Base-by-base conservation (phyloP, 2,113 vertebrate species). In the Dascyllus trimaculatus region DNA sequence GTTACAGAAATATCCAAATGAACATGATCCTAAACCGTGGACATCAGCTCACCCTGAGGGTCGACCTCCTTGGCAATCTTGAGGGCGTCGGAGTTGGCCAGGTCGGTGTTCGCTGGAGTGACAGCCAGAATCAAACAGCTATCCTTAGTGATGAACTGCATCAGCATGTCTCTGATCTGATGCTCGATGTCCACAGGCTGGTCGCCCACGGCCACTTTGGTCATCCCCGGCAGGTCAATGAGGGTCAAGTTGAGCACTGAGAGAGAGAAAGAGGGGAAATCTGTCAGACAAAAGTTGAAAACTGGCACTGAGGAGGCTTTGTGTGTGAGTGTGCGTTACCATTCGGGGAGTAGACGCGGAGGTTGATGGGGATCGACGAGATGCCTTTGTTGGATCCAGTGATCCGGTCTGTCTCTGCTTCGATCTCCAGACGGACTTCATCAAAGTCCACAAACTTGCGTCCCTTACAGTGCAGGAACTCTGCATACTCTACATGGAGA, bases 371-470 rank as follows among this genome's bases (percentile, higher is more conserved):
- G 54, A 98, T 43, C 0, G 96, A 80, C 0, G 97, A 99, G 90
- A 99, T 99, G 74, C 98, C 98, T 82, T 98, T 99, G 92, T 99
- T 99, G 45, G 95, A 96, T 26, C 97, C 97, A 0, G 98, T 99
- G 80, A 96, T 91, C 21, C 98, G 88, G 40, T 99, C 98, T 0
- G 97, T 99, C 74, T 99, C 98, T 0, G 96, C 95, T 86, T 99
- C 98, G 4, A 99, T 99, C 91, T 99, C 97, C 84, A 93, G 89
- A 32, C 97, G 96, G 11, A 99, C 97, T 89, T 99, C 98, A 0
- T 99, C 97, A 5, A 99, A 99, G 75, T 99, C 97, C 24, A 96
- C 96, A 95, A 99, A 98, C 75, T 98, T 98, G 15, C 95, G 96
- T 62, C 97, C 96, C 45, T 99, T 99, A 90, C 97, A 98, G 94